Conservation (phyloP, 2,797 vertebrate genomes). For the Poeciliopsis presidionis region DNA sequence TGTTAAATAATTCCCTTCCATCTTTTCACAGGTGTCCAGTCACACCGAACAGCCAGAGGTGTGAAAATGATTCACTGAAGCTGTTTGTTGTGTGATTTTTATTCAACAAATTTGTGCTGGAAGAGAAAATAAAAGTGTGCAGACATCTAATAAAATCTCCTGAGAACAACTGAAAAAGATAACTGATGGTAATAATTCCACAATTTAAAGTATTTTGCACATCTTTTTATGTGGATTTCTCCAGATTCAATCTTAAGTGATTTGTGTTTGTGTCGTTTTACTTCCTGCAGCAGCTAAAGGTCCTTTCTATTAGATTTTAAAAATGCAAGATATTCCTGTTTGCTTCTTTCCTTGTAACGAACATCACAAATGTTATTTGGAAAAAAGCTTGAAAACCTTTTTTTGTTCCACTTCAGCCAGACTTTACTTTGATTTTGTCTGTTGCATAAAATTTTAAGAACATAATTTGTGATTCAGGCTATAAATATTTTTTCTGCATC, state of each 20-base stretch:
- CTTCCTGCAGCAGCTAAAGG: too few species aligned
- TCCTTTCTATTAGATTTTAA: not conserved
- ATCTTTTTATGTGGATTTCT: not conserved
- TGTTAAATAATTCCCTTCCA: not conserved
- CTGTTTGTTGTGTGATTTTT: not conserved
- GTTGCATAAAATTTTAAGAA: not conserved
- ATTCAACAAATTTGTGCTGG: not conserved
- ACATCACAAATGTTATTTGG: not conserved
- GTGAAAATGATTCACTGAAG: not conserved
- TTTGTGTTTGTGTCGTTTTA: not conserved
- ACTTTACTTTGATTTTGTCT: not conserved
- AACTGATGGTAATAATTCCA: not conserved
- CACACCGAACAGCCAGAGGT: not conserved
- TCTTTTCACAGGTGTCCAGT: not conserved
- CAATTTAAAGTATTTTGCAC: not conserved
- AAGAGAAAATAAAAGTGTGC: not conserved
- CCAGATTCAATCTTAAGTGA: not conserved
- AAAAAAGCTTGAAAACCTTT: too few species aligned
- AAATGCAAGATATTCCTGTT: not conserved
- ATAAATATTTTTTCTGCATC: too few species aligned
- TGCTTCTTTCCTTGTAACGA: not conserved
- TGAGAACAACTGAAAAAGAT: not conserved
- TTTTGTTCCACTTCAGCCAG: not conserved
- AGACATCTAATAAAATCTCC: not conserved
- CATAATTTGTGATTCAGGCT: not conserved